phyloP scores from a whole-genome alignment of 2,888 invertebrate species.

The Abrostola triplasia region DNA sequence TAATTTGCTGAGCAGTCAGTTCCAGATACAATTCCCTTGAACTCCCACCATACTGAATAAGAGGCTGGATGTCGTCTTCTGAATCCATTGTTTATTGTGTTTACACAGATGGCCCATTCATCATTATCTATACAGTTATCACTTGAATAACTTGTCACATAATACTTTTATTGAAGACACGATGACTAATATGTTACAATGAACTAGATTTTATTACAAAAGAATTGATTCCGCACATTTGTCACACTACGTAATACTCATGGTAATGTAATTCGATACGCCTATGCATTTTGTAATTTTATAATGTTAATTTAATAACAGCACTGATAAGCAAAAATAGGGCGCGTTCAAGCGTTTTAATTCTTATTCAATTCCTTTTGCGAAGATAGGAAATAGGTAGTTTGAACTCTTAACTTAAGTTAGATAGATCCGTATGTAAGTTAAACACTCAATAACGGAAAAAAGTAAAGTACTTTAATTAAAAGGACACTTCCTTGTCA shows the following conservation, averaged over 20 bases:
- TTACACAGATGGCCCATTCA: conserved; percentile 19
- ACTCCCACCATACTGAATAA: conserved; percentile 72
- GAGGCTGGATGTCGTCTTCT: conserved; percentile 78
- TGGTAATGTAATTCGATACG: conserved; percentile 30
- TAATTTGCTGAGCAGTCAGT: conserved; percentile 67
- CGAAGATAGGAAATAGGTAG: not conserved
- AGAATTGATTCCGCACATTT: conserved; percentile 4
- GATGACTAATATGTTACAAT: not conserved
- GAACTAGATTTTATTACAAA: conserved; percentile 10
- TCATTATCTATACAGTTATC: conserved; percentile 6
- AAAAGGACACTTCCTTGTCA: no score
- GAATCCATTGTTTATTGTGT: conserved; percentile 65
- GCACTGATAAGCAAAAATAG: conserved; percentile 1
- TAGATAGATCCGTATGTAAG: not conserved
- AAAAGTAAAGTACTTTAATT: no score
- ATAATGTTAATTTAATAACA: not conserved
- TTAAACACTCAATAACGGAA: no score
- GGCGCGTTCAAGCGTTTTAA: not conserved
- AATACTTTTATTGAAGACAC: not conserved
- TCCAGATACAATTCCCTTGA: conserved; percentile 60
- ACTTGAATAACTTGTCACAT: not conserved
- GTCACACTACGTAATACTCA: not conserved
- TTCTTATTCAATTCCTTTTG: not conserved
- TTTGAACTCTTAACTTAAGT: no score
- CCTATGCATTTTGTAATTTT: conserved; percentile 1